These are phyloP conservation scores for Entomobrya multifasciata DNA, from an alignment of 2,888 invertebrate genomes.

Conservation along the genomic window DNA sequence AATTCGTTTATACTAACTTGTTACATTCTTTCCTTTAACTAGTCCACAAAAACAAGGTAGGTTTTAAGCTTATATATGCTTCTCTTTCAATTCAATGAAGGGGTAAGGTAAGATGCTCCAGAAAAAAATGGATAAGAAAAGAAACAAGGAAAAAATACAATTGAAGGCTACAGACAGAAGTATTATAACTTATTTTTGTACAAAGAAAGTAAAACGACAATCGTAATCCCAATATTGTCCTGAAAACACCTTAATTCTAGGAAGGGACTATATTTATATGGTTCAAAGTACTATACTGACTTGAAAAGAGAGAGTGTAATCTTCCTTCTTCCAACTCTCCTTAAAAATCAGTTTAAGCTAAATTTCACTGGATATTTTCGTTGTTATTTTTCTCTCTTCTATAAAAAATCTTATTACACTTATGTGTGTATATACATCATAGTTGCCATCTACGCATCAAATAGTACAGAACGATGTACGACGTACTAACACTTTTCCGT, in stretches of 20 bases:
- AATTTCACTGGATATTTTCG: background rate
- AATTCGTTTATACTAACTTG: constrained; percentile 50
- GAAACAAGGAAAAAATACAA: constrained; percentile 32
- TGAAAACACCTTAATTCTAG: constrained; percentile 65
- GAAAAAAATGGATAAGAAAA: background rate
- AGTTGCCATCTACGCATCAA: background rate
- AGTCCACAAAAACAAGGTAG: background rate
- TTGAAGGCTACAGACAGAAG: constrained; percentile 28
- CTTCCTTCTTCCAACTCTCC: background rate
- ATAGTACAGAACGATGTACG: background rate
- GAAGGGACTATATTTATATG: background rate
- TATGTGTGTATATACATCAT: background rate
- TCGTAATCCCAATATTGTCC: constrained; percentile 44
- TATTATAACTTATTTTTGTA: constrained; percentile 57
- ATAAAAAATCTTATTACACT: background rate
- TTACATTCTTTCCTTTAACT: constrained; percentile 44
- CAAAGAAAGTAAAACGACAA: constrained; percentile 52
- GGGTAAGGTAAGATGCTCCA: no score
- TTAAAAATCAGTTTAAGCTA: no score
- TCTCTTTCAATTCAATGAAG: background rate
- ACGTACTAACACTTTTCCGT: background rate
- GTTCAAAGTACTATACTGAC: no score
- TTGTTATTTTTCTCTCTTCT: background rate
- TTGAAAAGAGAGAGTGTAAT: constrained; percentile 16
- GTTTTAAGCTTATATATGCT: background rate